Evolutionary conservation across 2,888 invertebrate species (phyloP), one percentile per base, ranked within the genome.

Genomic region (Mesorhabditis sp.): DNA sequence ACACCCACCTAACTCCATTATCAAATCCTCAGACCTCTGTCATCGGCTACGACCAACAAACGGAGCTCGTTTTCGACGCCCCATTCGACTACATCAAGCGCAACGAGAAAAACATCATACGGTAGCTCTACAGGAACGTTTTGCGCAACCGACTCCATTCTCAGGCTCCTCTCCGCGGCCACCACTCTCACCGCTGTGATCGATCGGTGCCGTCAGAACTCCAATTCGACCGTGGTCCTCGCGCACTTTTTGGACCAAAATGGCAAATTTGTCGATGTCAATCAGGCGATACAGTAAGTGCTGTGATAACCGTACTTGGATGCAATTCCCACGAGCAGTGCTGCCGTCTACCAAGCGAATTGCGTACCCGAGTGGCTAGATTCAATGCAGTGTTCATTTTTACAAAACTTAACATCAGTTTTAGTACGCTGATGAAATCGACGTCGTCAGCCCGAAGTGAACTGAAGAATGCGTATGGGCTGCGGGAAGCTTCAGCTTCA

Each of bases 151-250:
- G 63, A 43, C 4, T 68, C 13, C 63, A 7, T 45, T 66, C 76
- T 42, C 67, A 78, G 78, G n/a, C 69, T 74, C 7, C 70, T 78
- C 42, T 76, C 78, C 10, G 73, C 76, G 61, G 73, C 74, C 1
- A 76, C 78, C 4, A 69, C 70, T 4, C 73, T 75, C 45, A 71
- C 71, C 65, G 72, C 78, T 4, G 74, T 76, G 13, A 69, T 78
- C 7, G 78, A 78, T 68, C 67, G 75, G 61, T 76, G 76, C 50
- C 75, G 78, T 2, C 78, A 78, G 67, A 76, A 75, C 45, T 70
- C 76, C 4, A 78, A 78, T 62, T 78, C 75, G 70, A 76, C 78
- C 5, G 67, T 78, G 62, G 74, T 78, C 67, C 69, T 78, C n/a
- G 76, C 75, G 4, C 78, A 78, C 62, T 78, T 78, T 58, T 66